Evolutionary conservation across 2,888 invertebrate species (phyloP).

Genomic region (Prosopocoilus inquinatus): DNA sequence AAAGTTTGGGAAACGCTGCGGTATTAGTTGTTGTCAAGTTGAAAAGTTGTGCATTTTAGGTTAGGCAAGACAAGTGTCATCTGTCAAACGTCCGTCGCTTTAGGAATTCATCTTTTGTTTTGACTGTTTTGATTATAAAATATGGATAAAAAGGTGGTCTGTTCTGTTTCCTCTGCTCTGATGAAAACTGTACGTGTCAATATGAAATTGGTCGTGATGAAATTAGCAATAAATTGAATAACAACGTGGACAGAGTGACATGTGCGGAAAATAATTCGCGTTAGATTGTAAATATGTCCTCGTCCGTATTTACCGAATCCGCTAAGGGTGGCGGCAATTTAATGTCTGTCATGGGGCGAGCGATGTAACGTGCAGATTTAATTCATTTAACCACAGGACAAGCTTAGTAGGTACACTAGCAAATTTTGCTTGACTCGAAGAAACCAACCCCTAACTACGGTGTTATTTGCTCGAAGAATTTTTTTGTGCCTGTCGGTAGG

Average conservation of each 20-base stretch:
- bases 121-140: too few relatives aligned
- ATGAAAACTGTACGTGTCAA: neutral
- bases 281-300: constrained; percentile 15
- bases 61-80: too few relatives aligned
- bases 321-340: constrained; percentile 17
- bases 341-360: constrained; percentile 21
- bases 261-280: constrained; percentile 6
- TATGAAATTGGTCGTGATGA: neutral
- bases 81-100: too few relatives aligned
- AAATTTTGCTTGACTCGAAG: constrained; percentile 13
- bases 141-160: too few relatives aligned
- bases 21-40: too few relatives aligned
- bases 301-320: constrained; percentile 17
- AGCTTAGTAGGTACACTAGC: constrained; percentile 9
- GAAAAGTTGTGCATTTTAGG: too few relatives aligned
- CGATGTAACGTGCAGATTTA: constrained; percentile 25
- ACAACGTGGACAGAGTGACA: neutral
- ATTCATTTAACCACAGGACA: constrained; percentile 26
- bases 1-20: too few relatives aligned
- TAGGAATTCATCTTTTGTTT: too few relatives aligned
- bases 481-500: neutral
- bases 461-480: neutral
- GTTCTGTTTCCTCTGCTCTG: too few relatives aligned
- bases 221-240: too few relatives aligned
- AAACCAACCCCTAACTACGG: neutral